A percentile compares a stretch with the other conserved stretches of the same genome.
These are phyloP conservation scores for Lithodes maja DNA, from an alignment of 2,888 invertebrate genomes.

Conservation along the genomic window DNA sequence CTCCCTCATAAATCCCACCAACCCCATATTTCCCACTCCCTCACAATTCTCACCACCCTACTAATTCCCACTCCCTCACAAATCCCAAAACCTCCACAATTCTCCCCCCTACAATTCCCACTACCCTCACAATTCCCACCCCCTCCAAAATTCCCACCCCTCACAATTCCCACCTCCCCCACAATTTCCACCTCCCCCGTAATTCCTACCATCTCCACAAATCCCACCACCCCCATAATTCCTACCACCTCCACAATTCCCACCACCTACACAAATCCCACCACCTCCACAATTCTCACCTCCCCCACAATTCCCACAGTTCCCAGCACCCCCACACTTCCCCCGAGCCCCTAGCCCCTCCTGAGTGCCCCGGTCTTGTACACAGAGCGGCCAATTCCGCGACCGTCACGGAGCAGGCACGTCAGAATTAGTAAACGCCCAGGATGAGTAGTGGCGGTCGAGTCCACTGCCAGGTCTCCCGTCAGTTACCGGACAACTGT, in stretches of 20 bases:
- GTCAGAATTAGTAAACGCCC: slow-evolving; percentile 6
- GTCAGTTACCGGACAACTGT: too few relatives aligned
- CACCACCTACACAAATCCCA: not conserved
- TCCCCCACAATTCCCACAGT: not conserved
- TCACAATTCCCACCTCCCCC: not conserved
- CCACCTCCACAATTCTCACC: not conserved
- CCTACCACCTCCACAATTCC: not conserved
- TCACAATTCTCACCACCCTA: not conserved
- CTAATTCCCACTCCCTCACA: not conserved
- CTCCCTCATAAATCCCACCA: not conserved
- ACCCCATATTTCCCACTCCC: not conserved
- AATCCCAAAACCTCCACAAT: not conserved
- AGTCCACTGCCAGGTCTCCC: too few relatives aligned
- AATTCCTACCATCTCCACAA: not conserved
- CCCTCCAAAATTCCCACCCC: not conserved
- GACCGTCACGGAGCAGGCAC: not conserved
- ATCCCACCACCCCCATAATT: not conserved
- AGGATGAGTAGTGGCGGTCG: too few relatives aligned
- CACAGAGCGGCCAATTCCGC: not conserved
- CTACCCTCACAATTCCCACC: not conserved
- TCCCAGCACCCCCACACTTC: not conserved
- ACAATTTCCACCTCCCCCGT: not conserved
- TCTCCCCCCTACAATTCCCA: not conserved
- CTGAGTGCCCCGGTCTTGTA: not conserved
- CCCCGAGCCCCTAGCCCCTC: not conserved